Evolutionary conservation across 2,888 invertebrate species (phyloP).

Genomic region (Pollenia angustigena): DNA sequence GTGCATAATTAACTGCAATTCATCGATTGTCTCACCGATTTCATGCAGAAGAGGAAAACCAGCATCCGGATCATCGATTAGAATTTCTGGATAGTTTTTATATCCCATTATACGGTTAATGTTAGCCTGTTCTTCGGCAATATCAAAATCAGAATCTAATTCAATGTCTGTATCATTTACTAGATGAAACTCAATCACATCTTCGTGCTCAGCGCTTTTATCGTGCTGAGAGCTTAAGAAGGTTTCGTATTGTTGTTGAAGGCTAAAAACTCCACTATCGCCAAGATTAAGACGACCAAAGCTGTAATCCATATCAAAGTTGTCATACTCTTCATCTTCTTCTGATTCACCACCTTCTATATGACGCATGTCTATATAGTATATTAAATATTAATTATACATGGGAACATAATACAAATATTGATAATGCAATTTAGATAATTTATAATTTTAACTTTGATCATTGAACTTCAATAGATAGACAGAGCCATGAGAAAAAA

Average conservation of each 20-base stretch:
- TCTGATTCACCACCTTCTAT: constrained; percentile 80
- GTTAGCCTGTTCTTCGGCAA: constrained; percentile 77
- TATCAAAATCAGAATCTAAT: constrained; percentile 70
- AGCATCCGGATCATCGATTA: constrained; percentile 80
- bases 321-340: constrained; percentile 72
- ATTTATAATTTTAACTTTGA: constrained; percentile 48
- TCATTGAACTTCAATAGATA: constrained; percentile 72
- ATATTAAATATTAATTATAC: constrained; percentile 66
- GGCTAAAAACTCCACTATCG: constrained; percentile 65
- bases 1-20: constrained; percentile 84
- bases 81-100: constrained; percentile 79
- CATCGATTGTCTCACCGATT: constrained; percentile 84
- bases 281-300: constrained; percentile 61
- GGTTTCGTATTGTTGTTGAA: constrained; percentile 62
- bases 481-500: constrained; percentile 71
- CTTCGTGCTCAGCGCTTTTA: constrained; percentile 30
- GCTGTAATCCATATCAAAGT: constrained; percentile 66
- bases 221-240: constrained; percentile 42
- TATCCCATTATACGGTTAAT: constrained; percentile 80
- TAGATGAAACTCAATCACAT: constrained; percentile 66
- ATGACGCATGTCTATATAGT: constrained; percentile 78
- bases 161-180: constrained; percentile 66
- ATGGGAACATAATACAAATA: constrained; percentile 51
- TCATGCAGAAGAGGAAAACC: constrained; percentile 82
- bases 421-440: constrained; percentile 44